Conservation (phyloP, 2,888 invertebrate species). For the Torymus texanus region DNA sequence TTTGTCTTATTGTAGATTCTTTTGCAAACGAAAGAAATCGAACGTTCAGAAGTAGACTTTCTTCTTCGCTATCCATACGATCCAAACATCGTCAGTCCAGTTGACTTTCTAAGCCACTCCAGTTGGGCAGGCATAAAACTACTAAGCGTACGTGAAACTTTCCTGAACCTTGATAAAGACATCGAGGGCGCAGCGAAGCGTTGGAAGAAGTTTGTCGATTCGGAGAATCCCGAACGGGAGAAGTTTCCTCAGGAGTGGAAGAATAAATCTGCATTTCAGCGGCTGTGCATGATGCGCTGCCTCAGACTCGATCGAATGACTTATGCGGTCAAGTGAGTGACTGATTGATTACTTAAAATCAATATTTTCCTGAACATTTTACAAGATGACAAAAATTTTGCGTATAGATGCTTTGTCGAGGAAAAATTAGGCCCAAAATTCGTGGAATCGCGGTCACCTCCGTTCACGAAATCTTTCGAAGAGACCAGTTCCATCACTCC, state of each 20-base stretch:
- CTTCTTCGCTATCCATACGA: constrained; percentile 89
- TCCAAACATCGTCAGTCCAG: constrained; percentile 84
- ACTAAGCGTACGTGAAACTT: constrained; percentile 86
- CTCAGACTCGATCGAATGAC: constrained; percentile 95
- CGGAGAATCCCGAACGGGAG: constrained; percentile 94
- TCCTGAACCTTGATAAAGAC: constrained; percentile 90
- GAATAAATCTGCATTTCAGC: constrained; percentile 88
- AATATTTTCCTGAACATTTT: constrained; percentile 20
- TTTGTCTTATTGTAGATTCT: constrained; percentile 77
- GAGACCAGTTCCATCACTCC: constrained; percentile 91
- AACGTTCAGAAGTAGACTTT: constrained; percentile 88
- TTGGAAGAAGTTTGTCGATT: constrained; percentile 95
- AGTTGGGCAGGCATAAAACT: constrained; percentile 90
- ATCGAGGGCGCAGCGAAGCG: constrained; percentile 93
- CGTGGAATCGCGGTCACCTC: constrained; percentile 85
- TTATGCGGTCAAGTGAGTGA: constrained; percentile 85
- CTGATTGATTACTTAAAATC: not conserved
- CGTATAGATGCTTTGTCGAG: constrained; percentile 87
- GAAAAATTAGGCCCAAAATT: constrained; percentile 91
- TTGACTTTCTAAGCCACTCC: constrained; percentile 87
- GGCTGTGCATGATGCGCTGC: constrained; percentile 94
- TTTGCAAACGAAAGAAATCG: constrained; percentile 81
- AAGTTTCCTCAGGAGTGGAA: constrained; percentile 98
- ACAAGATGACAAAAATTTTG: not conserved
- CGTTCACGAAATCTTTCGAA: constrained; percentile 89